Evolutionary conservation across 2,888 invertebrate genomes (phyloP), one percentile per base, ranked within the genome.

Genomic region (Choristoneura rosaceana): DNA sequence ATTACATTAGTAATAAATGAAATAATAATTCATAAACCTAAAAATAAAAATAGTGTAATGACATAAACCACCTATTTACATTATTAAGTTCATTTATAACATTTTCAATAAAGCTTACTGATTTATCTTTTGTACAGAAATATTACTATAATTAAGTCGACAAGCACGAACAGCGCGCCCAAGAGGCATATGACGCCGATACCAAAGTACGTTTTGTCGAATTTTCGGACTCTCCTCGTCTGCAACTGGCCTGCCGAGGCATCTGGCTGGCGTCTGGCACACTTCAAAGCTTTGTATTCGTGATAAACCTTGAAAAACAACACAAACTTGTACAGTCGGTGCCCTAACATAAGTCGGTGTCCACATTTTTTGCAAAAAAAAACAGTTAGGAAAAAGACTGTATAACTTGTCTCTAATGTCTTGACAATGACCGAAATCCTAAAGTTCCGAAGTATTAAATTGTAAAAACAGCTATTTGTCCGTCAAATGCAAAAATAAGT

Each of bases 111-210:
- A 12, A 25, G 17, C 55, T 55, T 61, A 43, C 14, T 59, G 8
- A 59, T 34, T n/a, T 4, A 33, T 33, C 14, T 59, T 47, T 4
- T 14, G 17, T 52, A 43, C 41, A 12, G 38, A 8, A 60, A 4
- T 15, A 61, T 17, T 76, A 58, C 58, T 66, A 77, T 8, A 50
- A 82, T 12, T 50, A 87, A 81, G 67, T 87, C 85, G 3, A 76
- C 68, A n/a, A 82, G 67, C 41, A 81, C 81, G 1, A 84, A 62
- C 7, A 80, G 3, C 4, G 80, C 80, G 2, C 87, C 85, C 7
- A 80, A 4, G 0, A 84, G 41, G 17, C 78, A 76, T 4, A 85
- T 71, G 0, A 82, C 33, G 2, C 87, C 87, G 55, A 87, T 87
- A 1, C 69, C 71, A 41, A 85, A 79, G 65, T 87, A 87, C 2